Evolutionary conservation across 2,888 invertebrate species (phyloP), one percentile per base, ranked within the genome.

Genomic region (Trissonchulus sp.): DNA sequence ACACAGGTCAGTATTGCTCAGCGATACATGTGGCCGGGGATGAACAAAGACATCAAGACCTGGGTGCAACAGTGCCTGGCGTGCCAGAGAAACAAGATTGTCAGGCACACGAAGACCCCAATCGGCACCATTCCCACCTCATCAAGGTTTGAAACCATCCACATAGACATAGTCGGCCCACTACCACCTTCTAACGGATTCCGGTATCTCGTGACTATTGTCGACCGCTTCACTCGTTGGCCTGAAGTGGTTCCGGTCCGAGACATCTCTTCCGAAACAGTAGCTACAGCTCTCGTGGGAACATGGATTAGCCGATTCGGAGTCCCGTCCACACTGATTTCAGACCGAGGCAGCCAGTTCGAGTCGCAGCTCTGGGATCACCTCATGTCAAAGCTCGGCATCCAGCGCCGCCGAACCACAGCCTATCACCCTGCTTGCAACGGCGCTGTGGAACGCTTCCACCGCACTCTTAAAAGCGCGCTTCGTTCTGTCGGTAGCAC

Each of bases 351-450:
- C 15, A 34, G 31, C 15, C 65, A 65, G 34, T 65, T 65, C 65
- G 65, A 65, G 34, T 65, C 65, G 3, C 31, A 30, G 15, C 65
- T 65, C 65, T 65, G 65, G n/a, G 8, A 30, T 31, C 3, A 30
- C 15, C 65, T 65, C 8, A 65, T 65, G 65, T 18, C 15, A 15
- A 30, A 65, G 34, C 65, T 65, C 15, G 65, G 65, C 8, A 65
- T 65, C 65, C 31, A 65, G 31, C 65, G 65, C 15, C 65, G 65
- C 15, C 65, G 65, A n/a, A 65, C 65, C 28, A 65, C 65, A 15
- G 65, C 65, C 65, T 65, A 65, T 34, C 65, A 65, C 34, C 65
- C 65, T 15, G 65, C 65, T 30, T 65, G 65, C 65, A 65, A 65
- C n/a, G 65, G 65, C 31, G 65, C n/a, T n/a, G 65, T 65, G 8